Evolutionary conservation across 2,113 vertebrate species (phyloP), one percentile per base, ranked within the genome.

Genomic region (Paedocypris sp.): DNA sequence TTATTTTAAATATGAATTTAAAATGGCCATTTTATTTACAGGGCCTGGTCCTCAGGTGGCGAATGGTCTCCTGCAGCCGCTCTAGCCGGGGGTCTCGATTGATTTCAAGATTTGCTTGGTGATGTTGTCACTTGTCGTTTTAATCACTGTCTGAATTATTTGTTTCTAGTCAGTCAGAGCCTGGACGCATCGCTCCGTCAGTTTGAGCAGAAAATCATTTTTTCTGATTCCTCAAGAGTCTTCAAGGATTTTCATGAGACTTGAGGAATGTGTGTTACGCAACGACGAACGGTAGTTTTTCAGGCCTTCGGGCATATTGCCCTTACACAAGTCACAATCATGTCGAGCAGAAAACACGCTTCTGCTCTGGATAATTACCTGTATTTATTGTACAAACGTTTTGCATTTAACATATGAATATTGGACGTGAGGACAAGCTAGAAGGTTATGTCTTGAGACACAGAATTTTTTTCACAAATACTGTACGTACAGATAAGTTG

Each of bases 141-240:
- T 32, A 45, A 60, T 64, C 49, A 10, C 36, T 33, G 47, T 23
- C 59, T 35, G 35, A 36, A 33, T 47, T 35, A 18, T 38, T 32
- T 39, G n/a, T 57, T 38, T 39, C 6, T 51, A 22, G 23, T 60
- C 64, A 53, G 47, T 66, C 47, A 54, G 62, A 41, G 53, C 41
- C 33, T 23, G 31, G 20, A 60, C 6, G 11, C 48, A 42, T 39
- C 62, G 59, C 9, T 53, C 51, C 15, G 13, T 56, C 15, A 43
- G 2, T 33, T 1, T 25, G n/a, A 53, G 20, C 7, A 16, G 15
- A 20, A 2, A 19, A 43, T 28, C 41, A 19, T 6, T 43, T 43
- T 1, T 4, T 32, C 48, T 33, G 20, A 51, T 51, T 51, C 29
- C 18, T 43, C 6, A 22, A 43, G 20, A 8, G 26, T 57, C 38